Evolutionary conservation across 2,888 invertebrate species (phyloP), one percentile per base, ranked within the genome.

Genomic region (Incurvaria masculella): DNA sequence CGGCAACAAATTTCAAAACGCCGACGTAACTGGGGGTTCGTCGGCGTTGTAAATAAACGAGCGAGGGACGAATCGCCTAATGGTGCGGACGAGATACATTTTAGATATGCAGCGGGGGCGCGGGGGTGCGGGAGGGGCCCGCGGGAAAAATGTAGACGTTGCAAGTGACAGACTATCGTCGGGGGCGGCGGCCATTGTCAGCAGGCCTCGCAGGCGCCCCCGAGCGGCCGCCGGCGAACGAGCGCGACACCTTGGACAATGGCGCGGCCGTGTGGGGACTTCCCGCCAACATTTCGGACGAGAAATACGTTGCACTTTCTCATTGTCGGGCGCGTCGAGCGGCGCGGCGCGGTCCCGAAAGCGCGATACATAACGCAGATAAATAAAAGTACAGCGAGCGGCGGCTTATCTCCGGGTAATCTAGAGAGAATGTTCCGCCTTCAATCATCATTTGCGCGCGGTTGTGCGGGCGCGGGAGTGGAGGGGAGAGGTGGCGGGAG

Each of bases 61-160:
- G 60, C 61, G 62, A 64, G 62, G 60, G 61, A 59, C 61, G 62
- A 69, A 71, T 72, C 68, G 69, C 67, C 68, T 71, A 73, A 73
- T 72, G 72, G 72, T 56, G 64, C 63, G 73, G 63, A 71, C 63
- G 69, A 69, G 69, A 72, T 70, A 69, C 69, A 67, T 69, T 66
- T 63, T 62, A 68, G 69, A 68, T 69, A 68, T 57, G 53, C 57
- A 47, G 59, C 67, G 64, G 64, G 64, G 23, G 23, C 23, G 23
- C 23, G 23, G 23, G 23, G 23, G 23, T 4, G 23, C 10, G 11
- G 33, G 11, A 14, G 14, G 11, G 11, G 33, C 14, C 23, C 23
- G 3, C 33, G 33, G 33, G 8, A 33, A 33, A 33, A 33, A 33
- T 33, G 33, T 33, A 33, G 33, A 33, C 33, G 33, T 33, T 33